Base-by-base conservation (phyloP, 2,888 invertebrate genomes). In the Lepeophtheirus nordmannii region DNA sequence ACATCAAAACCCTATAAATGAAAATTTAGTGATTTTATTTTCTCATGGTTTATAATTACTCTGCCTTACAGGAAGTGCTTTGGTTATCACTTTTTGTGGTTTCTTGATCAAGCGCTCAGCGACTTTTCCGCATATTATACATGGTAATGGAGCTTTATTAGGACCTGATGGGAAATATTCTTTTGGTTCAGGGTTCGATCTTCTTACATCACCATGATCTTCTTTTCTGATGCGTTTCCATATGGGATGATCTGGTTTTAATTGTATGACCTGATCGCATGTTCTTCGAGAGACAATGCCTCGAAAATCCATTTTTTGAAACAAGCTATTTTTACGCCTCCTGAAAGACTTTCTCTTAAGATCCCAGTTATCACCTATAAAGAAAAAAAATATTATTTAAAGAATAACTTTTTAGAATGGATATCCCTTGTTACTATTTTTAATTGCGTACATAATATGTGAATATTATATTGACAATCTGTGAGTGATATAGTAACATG, bases 221-320 rank as follows among this genome's bases (percentile, higher is more conserved):
- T 14, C n/a, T 46, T 14, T 14, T n/a, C 53, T 14, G 8, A 46
- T 46, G 5, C 53, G 53, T 46, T 17, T 46, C 53, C 53, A 46
- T 14, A 46, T 14, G n/a, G 53, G n/a, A 17, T 46, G 53, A 46
- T 46, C 3, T 2, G 53, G 53, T 17, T n/a, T 46, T 14, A 46
- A 8, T 14, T 17, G 53, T 17, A 46, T 46, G 53, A 46, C 17
- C 8, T 46, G 53, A 46, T 46, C 53, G 53, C 53, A 46, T 14
- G 53, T 46, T 3, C 53, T 14, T 17, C 8, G 2, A 8, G 53
- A 46, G 5, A 46, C 53, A 5, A 46, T n/a, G 8, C n/a, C 53
- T n/a, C 53, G 53, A 17, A 46, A 46, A 14, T 46, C n/a, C 53
- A 46, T 46, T 17, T 46, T 46, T 46, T 46, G 53, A 46, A 46